Base-by-base conservation (phyloP, 2,888 invertebrate species). In the Protophormia terraenovae region DNA sequence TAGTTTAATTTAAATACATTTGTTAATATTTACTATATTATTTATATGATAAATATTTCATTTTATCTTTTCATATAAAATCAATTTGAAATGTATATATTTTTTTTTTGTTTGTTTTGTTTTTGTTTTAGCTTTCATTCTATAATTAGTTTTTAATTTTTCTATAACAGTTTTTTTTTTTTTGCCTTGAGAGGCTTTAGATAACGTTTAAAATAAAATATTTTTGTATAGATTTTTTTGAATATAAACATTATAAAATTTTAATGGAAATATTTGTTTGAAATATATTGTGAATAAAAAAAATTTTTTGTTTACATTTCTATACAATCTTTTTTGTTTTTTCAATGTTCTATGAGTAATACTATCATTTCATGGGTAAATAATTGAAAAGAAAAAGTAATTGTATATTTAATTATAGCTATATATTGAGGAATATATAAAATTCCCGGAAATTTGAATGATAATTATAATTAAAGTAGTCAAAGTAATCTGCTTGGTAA, bases 281-380 rank as follows among this genome's bases (percentile, higher is more conserved):
- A 0, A 14, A 19, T 0, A 35, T 35, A 35, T 19, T 60, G 32
- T 32, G 3, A 12, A n/a, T n/a, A n/a, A n/a, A n/a, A n/a, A n/a
- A 53, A 4, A 53, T 12, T 24, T 27, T 5, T 60, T 60, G 32
- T 60, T 60, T 60, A 32, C 35, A 60, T 14, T 62, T 62, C 1
- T 38, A 35, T 35, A 8, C 12, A 32, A n/a, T n/a, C 1, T 41
- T 41, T n/a, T 2, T 32, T 12, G 29, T 12, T 0, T 14, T 24
- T 27, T 32, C 32, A 60, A 60, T 32, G 32, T 66, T 41, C 64
- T 10, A 66, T 66, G 64, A 66, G 24, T 66, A 66, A 66, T 66
- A 27, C 22, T 35, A 22, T 24, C n/a, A 16, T 66, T 45, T n/a
- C n/a, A 3, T 16, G 19, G 12, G 12, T 6, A 55, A 55, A n/a